phyloP scores from a whole-genome alignment of 2,113 vertebrate genomes.

The Orientallactaga bullata region DNA sequence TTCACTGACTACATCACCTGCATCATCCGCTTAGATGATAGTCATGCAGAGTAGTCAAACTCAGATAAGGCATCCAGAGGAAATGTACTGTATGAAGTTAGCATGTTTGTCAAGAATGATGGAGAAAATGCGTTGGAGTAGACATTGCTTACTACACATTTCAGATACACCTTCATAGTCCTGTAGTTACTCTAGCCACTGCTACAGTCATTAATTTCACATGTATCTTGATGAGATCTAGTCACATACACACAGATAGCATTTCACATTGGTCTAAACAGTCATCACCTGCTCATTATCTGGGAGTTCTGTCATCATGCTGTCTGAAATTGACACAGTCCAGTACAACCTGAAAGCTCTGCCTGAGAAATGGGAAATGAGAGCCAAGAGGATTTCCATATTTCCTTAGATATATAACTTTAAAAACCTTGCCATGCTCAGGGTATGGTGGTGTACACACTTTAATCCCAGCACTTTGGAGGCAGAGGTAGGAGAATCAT shows the following conservation, averaged over 20 bases:
- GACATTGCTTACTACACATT: background rate
- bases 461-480: too few species aligned
- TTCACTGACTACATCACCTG: background rate
- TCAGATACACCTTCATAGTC: background rate
- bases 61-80: background rate
- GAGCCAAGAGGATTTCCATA: background rate
- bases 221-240: background rate
- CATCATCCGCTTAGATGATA: background rate
- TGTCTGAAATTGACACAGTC: background rate
- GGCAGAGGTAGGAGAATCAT: too few species aligned
- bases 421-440: background rate
- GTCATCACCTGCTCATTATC: background rate
- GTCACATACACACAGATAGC: background rate
- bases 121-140: background rate
- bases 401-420: background rate
- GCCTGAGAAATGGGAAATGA: background rate
- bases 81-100: background rate
- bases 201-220: rapidly evolving
- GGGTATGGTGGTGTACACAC: too few species aligned
- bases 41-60: background rate
- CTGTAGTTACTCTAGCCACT: background rate
- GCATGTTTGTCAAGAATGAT: background rate
- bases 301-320: background rate
- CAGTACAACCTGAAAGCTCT: background rate
- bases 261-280: background rate